Evolutionary conservation across 2,888 invertebrate species (phyloP), one percentile per base, ranked within the genome.

Genomic region (Anorthoa munda): DNA sequence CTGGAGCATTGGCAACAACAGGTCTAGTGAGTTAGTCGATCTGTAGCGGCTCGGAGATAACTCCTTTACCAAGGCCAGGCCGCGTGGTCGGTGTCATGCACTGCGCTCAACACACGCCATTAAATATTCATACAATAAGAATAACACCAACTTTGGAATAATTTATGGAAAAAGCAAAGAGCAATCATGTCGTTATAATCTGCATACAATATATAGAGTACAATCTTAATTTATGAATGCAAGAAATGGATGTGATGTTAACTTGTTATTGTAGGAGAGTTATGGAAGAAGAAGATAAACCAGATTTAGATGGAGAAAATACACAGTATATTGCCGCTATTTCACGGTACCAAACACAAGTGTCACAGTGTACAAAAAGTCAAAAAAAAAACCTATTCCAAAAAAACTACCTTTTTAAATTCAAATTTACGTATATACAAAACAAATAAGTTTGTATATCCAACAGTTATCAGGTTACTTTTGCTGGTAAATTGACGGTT

Each of bases 1-100:
- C 53, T 70, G 64, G 45, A 59, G 65, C 26, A 71, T 21, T 66
- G 59, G 67, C 64, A 65, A 73, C 82, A 88, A 87, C 87, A 85
- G 85, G 87, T 87, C 80, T 79, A 81, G 76, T 87, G 85, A 84
- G 88, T 87, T 89, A 85, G 89, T 85, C 83, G 74, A 79, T 72
- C 80, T 84, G 82, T 72, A 78, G 83, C 77, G 68, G 59, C 61
- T 70, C 17, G 68, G 65, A 85, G 83, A 81, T 81, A 79, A 79
- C 72, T 76, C 63, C 74, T 65, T 66, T 31, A 31, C 61, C 84
- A 89, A 89, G 87, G 89, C 68, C 78, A 83, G 66, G 7, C 68
- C 7, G 53, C 64, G 66, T 60, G 78, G 85, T 65, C 82, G 78
- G 76, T 78, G 70, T 74, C 80, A 88, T 89, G 84, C 89, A 88